Conservation (phyloP, 2,888 invertebrate genomes). For the Linyphia triangularis region DNA sequence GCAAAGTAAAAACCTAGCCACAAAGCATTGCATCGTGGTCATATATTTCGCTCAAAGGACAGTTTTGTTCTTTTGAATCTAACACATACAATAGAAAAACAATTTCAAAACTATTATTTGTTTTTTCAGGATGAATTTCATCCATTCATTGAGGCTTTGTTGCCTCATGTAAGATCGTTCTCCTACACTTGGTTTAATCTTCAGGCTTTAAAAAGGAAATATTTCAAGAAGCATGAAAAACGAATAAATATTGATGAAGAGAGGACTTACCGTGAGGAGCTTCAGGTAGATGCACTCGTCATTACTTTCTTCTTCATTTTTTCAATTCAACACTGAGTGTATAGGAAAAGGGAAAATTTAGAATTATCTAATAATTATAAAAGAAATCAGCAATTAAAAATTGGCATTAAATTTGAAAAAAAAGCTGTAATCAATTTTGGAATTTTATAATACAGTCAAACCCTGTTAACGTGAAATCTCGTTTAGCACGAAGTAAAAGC, state of each 20-base stretch:
- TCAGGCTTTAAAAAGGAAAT: constrained; percentile 99
- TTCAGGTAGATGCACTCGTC: constrained; percentile 86
- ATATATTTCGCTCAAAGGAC: too few relatives aligned
- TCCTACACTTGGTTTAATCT: constrained; percentile 99
- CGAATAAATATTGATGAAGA: constrained; percentile 99
- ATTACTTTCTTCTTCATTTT: background rate
- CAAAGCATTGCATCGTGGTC: too few relatives aligned
- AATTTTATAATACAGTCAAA: background rate
- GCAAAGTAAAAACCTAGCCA: too few relatives aligned
- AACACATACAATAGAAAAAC: too few relatives aligned
- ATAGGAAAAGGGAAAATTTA: background rate
- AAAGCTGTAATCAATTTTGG: background rate
- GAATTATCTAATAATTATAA: background rate
- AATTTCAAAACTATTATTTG: too few relatives aligned
- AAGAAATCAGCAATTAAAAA: background rate
- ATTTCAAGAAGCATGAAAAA: constrained; percentile 99
- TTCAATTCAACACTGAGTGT: background rate
- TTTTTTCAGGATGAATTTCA: constrained; percentile 98
- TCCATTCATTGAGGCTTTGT: constrained; percentile 99
- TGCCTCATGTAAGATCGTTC: constrained; percentile 99
- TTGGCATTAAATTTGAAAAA: background rate
- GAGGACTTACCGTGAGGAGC: constrained; percentile 97
- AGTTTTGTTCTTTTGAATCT: too few relatives aligned
- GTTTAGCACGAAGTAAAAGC: too few relatives aligned
- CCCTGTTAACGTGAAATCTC: too few relatives aligned